Evolutionary conservation across 1,140 invertebrate species (phyloP), one percentile per base, ranked within the genome.

Genomic region (Popillia japonica): DNA sequence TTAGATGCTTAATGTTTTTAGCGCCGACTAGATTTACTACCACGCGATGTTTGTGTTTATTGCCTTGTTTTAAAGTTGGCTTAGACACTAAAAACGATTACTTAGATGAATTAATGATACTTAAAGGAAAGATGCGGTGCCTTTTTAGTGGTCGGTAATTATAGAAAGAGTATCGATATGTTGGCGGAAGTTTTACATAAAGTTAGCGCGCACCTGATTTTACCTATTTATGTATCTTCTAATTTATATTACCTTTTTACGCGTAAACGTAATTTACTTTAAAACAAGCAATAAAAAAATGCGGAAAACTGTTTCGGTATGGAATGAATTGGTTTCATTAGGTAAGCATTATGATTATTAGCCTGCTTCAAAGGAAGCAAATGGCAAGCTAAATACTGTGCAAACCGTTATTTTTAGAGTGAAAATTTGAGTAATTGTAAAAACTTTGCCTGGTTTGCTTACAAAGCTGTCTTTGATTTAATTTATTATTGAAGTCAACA

Each of bases 1-100:
- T 68, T 68, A 34, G 61, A 68, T 68, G 61, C 61, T 68, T 68
- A 68, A 68, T 68, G 61, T 68, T 68, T 68, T 68, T 68, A 68
- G 61, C 61, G 61, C 61, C 61, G 61, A 68, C 20, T 68, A 68
- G 61, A 34, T 68, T 68, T 68, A 68, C 61, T 68, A 34, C 61
- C 61, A 20, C 27, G 61, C 61, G 27, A 68, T 68, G 27, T 34
- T 68, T 34, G 61, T 68, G 61, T 68, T 68, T 68, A 68, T 68
- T 68, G 61, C 61, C 61, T 68, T 68, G 61, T 68, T 68, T 68
- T 68, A 68, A 23, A 27, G 27, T 68, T 68, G 61, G 61, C 61
- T 34, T 68, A 34, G 61, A 68, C 61, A 34, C 27, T 68, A 68
- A 68, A 68, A 68, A 68, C 61, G 61, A 34, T 34, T 68, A 68